phyloP scores from a whole-genome alignment of 2,888 invertebrate species.

The Drosophila paramelanica region DNA sequence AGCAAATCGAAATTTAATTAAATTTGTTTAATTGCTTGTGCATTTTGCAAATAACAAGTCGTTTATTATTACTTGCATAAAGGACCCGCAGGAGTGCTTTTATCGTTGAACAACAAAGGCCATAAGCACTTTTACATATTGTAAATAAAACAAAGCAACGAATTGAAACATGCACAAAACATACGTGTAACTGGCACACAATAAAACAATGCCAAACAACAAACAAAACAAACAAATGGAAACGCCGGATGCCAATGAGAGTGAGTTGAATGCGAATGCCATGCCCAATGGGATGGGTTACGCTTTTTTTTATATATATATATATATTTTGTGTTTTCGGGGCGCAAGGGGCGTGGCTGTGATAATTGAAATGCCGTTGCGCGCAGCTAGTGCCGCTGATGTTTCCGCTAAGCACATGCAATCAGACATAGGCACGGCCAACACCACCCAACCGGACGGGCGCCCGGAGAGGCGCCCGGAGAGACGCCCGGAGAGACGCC shows the following conservation, averaged over 20 bases:
- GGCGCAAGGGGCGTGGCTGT: conserved; percentile 25
- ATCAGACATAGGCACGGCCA: conserved; percentile 58
- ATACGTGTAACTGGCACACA: conserved; percentile 44
- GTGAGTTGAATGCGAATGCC: conserved; percentile 1
- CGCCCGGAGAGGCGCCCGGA: not conserved
- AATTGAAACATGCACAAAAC: conserved; percentile 58
- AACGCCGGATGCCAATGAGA: conserved; percentile 16
- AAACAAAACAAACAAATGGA: conserved; percentile 39
- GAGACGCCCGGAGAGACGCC: not conserved
- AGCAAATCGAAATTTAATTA: conserved; percentile 32
- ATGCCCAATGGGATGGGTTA: conserved; percentile 3
- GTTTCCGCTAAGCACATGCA: conserved; percentile 70
- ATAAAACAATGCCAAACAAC: conserved; percentile 34
- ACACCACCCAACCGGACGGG: not conserved
- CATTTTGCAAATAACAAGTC: conserved; percentile 17
- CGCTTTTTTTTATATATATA: no score
- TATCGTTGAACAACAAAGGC: conserved; percentile 30
- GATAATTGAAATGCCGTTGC: conserved; percentile 69
- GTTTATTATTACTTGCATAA: conserved; percentile 17
- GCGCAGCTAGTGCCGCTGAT: conserved; percentile 38
- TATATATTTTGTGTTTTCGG: not conserved
- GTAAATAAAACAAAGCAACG: conserved; percentile 65
- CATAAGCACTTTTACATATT: conserved; percentile 59
- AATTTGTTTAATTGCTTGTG: conserved; percentile 37
- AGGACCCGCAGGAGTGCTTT: conserved; percentile 33